Conservation (phyloP, 2,888 invertebrate genomes). For the Nycteola revayana region DNA sequence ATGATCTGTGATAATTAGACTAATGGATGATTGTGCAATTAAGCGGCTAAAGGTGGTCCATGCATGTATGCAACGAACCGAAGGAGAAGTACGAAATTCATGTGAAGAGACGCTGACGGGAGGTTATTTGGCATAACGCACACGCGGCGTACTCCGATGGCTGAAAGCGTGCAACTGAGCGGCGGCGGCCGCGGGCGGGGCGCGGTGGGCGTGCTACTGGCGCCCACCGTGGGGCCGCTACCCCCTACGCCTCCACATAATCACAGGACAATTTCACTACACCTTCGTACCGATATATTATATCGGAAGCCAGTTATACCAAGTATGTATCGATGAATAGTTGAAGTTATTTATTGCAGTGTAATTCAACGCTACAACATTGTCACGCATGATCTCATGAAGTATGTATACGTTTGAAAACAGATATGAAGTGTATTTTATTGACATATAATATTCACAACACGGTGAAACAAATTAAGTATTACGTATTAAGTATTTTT, state of each 20-base stretch:
- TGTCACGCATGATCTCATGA: too few relatives aligned
- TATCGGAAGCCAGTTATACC: constrained; percentile 31
- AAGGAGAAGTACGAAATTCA: constrained; percentile 66
- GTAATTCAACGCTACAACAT: too few relatives aligned
- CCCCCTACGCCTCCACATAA: constrained; percentile 59
- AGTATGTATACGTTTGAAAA: too few relatives aligned
- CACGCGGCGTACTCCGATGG: constrained; percentile 62
- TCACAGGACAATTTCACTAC: constrained; percentile 69
- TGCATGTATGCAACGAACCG: constrained; percentile 80
- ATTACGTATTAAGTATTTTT: too few relatives aligned
- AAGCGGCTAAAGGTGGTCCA: constrained; percentile 79
- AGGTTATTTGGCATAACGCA: constrained; percentile 69
- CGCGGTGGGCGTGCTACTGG: constrained; percentile 53
- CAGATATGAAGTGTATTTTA: too few relatives aligned
- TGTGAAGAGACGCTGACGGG: constrained; percentile 69
- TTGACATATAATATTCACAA: too few relatives aligned
- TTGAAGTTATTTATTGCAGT: not conserved
- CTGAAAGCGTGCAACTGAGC: constrained; percentile 69
- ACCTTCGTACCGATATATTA: constrained; percentile 51
- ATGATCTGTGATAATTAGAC: constrained; percentile 32
- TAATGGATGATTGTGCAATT: constrained; percentile 64
- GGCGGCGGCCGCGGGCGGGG: constrained; percentile 32
- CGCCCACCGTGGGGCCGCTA: constrained; percentile 55
- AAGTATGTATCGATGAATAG: not conserved
- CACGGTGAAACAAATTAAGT: too few relatives aligned